Evolutionary conservation across 2,797 vertebrate species (phyloP).

Genomic region (Mycteria americana): DNA sequence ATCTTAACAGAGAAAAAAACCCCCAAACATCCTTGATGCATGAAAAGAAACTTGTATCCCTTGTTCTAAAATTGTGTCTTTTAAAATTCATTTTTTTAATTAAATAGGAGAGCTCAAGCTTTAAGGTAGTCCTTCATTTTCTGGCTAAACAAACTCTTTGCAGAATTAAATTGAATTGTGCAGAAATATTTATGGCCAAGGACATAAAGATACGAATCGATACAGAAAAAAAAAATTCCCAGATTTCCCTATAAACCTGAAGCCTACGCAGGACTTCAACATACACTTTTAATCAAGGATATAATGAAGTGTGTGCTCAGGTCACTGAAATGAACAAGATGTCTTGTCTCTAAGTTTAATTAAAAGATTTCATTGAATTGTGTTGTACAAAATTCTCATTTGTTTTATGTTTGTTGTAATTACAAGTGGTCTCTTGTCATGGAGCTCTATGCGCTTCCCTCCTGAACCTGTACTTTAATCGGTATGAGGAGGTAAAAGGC

Average conservation of each 20-base stretch:
- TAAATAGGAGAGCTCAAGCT: background rate
- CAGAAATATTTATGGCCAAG: background rate
- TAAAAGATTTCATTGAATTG: background rate
- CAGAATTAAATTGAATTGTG: background rate
- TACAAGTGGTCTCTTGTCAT: background rate
- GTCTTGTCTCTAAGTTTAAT: constrained; percentile 4
- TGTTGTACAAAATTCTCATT: background rate
- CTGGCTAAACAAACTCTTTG: background rate
- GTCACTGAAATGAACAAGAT: background rate
- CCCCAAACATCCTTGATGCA: background rate
- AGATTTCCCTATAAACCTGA: background rate
- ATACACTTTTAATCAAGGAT: background rate
- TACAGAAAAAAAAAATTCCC: background rate
- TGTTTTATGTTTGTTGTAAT: background rate
- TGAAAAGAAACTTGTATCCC: background rate
- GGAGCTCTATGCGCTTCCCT: background rate
- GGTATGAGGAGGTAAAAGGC: background rate
- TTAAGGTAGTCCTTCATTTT: background rate
- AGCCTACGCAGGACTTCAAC: background rate
- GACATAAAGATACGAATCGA: background rate
- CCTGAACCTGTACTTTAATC: background rate
- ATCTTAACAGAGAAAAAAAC: background rate
- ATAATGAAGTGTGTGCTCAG: background rate
- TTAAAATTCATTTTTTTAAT: background rate
- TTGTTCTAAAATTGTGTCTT: background rate